Evolutionary conservation across 2,113 vertebrate species (phyloP).

Genomic region (Anoplopoma fimbria): DNA sequence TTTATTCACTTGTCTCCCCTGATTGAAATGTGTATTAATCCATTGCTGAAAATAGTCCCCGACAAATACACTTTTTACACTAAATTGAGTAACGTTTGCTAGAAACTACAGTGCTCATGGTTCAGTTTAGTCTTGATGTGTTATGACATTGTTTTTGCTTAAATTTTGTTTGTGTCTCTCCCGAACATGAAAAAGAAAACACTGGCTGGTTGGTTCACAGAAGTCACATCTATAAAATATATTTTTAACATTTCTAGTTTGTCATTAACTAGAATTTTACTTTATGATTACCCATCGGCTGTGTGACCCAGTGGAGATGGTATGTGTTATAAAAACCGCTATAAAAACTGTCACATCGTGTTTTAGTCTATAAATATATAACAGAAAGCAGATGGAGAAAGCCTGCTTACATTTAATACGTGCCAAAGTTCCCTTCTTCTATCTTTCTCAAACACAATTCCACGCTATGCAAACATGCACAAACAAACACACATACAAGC

Average conservation of each 20-base stretch:
- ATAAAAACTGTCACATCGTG: conserved; percentile 2
- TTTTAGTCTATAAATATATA: background rate
- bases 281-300: background rate
- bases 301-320: conserved; percentile 9
- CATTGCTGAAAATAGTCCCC: background rate
- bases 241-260: conserved; percentile 46
- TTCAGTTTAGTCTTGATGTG: background rate
- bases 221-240: conserved; percentile 9
- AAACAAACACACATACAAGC: conserved; percentile 35
- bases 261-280: conserved; percentile 55
- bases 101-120: background rate
- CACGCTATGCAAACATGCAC: conserved; percentile 1
- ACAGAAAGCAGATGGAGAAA: background rate
- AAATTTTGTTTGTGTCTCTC: background rate
- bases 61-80: background rate
- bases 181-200: background rate
- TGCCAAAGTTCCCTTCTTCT: background rate
- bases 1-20: background rate
- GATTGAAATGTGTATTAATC: background rate
- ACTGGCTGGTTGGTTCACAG: background rate
- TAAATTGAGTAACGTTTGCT: background rate
- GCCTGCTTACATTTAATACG: background rate
- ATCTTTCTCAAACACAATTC: background rate
- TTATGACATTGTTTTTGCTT: background rate
- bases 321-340: background rate